Evolutionary conservation across 2,888 invertebrate genomes (phyloP).

Genomic region (Aphodius granarius): DNA sequence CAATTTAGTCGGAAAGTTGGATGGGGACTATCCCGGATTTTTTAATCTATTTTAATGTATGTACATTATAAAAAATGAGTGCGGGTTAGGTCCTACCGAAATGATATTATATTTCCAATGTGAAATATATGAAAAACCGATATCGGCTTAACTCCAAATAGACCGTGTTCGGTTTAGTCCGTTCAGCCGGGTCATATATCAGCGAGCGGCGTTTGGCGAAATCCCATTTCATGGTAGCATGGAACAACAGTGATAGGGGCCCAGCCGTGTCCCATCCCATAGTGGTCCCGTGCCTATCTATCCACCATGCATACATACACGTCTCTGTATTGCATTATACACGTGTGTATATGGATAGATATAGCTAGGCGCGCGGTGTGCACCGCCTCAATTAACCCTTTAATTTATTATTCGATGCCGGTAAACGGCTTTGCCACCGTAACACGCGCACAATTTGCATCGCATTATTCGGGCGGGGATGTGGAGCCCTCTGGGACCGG

Average conservation of each 20-base stretch:
- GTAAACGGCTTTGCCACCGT: slow-evolving; percentile 39
- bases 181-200: slow-evolving; percentile 20
- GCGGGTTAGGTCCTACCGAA: background rate
- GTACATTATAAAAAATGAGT: too few relatives aligned
- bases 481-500: background rate
- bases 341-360: slow-evolving; percentile 4
- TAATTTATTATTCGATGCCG: slow-evolving; percentile 41
- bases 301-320: slow-evolving; percentile 1
- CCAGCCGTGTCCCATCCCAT: slow-evolving; percentile 24
- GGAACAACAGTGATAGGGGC: slow-evolving; percentile 31
- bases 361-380: slow-evolving; percentile 7
- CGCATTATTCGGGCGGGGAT: slow-evolving; percentile 28
- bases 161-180: slow-evolving; percentile 11
- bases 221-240: slow-evolving; percentile 31
- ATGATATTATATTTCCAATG: background rate
- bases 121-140: slow-evolving; percentile 22
- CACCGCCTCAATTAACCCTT: slow-evolving; percentile 40
- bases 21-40: too few relatives aligned
- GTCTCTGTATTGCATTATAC: background rate
- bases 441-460: slow-evolving; percentile 40
- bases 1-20: too few relatives aligned
- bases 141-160: slow-evolving; percentile 18
- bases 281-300: background rate
- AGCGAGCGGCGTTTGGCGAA: slow-evolving; percentile 17
- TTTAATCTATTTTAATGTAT: too few relatives aligned